A percentile compares a stretch with the other conserved stretches of the same genome.
These are phyloP conservation scores for Phasianus colchicus DNA, from an alignment of 2,113 vertebrate species.

Conservation along the genomic window DNA sequence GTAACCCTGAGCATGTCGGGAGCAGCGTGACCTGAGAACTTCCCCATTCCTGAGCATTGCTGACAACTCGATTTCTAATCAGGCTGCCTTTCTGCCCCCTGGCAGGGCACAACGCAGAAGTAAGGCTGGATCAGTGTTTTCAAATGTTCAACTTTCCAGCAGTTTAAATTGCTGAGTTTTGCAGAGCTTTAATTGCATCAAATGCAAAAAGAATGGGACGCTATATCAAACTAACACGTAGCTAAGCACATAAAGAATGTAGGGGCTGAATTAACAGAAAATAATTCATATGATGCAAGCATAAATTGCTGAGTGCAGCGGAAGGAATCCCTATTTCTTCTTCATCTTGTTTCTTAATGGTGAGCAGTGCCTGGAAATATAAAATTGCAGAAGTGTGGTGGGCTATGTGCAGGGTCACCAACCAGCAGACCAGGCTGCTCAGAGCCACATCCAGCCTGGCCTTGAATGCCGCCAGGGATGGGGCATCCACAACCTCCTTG, in stretches of 20 bases:
- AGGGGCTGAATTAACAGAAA: slow-evolving; percentile 23
- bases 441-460: no score
- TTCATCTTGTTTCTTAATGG: background rate
- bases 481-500: no score
- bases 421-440: no score
- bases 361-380: background rate
- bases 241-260: background rate
- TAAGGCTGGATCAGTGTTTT: slow-evolving; percentile 38
- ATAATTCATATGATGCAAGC: slow-evolving; percentile 26
- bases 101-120: background rate
- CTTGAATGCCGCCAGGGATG: no score
- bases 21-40: background rate
- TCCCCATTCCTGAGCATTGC: background rate
- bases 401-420: background rate
- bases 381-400: background rate
- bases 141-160: background rate
- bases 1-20: background rate
- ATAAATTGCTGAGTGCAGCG: slow-evolving; percentile 3
- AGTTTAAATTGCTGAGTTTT: slow-evolving; percentile 42
- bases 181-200: slow-evolving; percentile 49
- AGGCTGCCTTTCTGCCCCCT: background rate
- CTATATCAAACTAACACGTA: slow-evolving; percentile 20
- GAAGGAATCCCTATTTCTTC: background rate
- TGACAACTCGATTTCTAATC: background rate
- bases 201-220: slow-evolving; percentile 20